A percentile compares a stretch with the other conserved stretches of the same genome.
phyloP scores from a whole-genome alignment of 1,140 invertebrate species.

The Luehdorfia chinensis region DNA sequence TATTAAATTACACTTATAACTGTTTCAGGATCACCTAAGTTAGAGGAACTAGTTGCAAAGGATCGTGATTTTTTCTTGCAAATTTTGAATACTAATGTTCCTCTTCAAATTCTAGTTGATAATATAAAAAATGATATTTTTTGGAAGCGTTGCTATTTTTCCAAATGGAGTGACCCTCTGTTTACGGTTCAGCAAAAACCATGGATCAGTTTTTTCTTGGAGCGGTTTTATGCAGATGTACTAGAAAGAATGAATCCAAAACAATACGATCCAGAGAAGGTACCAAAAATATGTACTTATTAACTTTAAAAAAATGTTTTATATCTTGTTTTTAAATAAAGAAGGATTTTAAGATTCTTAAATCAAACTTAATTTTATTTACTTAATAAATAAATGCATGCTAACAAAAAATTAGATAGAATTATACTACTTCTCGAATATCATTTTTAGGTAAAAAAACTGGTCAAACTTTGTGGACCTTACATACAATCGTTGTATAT shows the following conservation, averaged over 20 bases:
- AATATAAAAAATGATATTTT: conserved; percentile 73
- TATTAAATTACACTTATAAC: too few species aligned
- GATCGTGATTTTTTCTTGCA: conserved; percentile 68
- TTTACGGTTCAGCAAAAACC: conserved; percentile 43
- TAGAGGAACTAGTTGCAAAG: conserved; percentile 55
- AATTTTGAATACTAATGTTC: conserved; percentile 62
- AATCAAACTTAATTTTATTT: too few species aligned
- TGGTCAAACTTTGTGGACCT: conserved; percentile 67
- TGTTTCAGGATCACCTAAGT: conserved; percentile 45
- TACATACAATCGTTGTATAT: conserved; percentile 64
- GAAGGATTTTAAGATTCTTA: too few species aligned
- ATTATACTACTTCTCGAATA: too few species aligned
- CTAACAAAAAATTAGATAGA: too few species aligned
- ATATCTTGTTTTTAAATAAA: too few species aligned
- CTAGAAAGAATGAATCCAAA: conserved; percentile 73
- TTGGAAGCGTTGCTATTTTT: conserved; percentile 69
- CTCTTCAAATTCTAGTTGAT: conserved; percentile 64
- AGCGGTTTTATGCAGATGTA: conserved; percentile 64
- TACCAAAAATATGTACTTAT: too few species aligned
- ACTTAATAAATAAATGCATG: too few species aligned
- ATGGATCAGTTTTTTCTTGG: conserved; percentile 72
- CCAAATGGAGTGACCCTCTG: conserved; percentile 57
- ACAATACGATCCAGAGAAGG: conserved; percentile 73
- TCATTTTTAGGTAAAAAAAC: conserved; percentile 60
- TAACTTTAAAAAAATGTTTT: too few species aligned